phyloP scores from a whole-genome alignment of 2,797 vertebrate genomes.

The Myotis myotis region DNA sequence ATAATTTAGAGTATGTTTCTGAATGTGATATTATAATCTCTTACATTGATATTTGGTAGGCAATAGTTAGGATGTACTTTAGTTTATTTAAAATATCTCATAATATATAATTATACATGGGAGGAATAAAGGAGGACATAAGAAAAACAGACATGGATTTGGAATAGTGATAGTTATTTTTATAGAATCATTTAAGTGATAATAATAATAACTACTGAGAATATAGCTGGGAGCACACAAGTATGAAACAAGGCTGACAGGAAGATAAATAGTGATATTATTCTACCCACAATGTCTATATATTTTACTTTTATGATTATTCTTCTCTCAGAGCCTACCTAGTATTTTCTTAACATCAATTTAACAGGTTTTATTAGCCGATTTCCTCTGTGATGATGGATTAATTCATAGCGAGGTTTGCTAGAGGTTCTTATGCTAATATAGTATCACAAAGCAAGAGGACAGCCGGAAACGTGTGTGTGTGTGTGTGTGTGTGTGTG shows the following conservation, averaged over 20 bases:
- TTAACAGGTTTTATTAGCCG: neutral
- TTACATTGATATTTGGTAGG: neutral
- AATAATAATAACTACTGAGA: neutral
- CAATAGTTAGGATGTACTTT: neutral
- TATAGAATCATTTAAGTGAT: neutral
- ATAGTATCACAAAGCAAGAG: neutral
- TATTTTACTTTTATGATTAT: neutral
- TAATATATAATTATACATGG: neutral
- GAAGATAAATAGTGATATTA: neutral
- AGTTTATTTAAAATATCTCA: constrained; percentile 14
- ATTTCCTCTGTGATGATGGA: neutral
- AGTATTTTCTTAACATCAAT: neutral
- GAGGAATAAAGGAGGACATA: neutral
- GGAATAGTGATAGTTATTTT: neutral
- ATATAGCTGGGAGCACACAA: neutral
- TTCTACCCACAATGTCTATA: neutral
- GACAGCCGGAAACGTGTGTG: neutral
- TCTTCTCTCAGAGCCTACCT: neutral
- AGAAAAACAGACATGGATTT: neutral
- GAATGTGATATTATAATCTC: constrained; percentile 29
- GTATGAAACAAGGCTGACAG: neutral
- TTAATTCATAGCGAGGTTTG: neutral
- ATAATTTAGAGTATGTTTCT: constrained; percentile 28
- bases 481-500: neutral
- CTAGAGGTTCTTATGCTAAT: neutral